phyloP scores from a whole-genome alignment of 2,797 vertebrate genomes.

The Sebastes wilsoni region DNA sequence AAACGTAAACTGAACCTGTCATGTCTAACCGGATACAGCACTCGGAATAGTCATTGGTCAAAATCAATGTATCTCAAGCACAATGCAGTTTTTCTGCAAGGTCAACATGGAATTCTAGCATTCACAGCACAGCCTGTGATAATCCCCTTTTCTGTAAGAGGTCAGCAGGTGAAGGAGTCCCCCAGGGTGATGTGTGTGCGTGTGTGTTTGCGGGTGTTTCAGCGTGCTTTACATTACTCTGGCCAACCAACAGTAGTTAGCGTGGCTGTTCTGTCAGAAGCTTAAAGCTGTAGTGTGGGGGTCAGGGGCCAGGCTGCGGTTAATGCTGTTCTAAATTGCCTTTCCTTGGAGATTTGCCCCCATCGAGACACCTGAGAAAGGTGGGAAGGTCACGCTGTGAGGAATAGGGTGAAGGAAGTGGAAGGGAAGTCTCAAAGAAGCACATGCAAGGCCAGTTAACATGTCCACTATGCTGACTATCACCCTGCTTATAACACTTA shows the following conservation, averaged over 20 bases:
- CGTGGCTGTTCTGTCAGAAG: constrained; percentile 45
- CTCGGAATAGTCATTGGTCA: background rate
- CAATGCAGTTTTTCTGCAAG: constrained; percentile 48
- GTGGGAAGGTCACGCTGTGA: constrained; percentile 53
- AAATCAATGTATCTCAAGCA: constrained; percentile 5
- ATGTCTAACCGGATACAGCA: background rate
- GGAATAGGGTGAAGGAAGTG: constrained; percentile 26
- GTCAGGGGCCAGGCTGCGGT: constrained; percentile 65
- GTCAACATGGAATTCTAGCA: constrained; percentile 49
- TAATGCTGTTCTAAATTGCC: constrained; percentile 80
- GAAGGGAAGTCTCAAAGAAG: constrained; percentile 12
- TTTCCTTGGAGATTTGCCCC: constrained; percentile 68
- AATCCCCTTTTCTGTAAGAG: constrained; percentile 60
- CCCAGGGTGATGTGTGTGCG: constrained; percentile 12
- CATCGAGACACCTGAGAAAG: constrained; percentile 60
- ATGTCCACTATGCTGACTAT: constrained; percentile 18
- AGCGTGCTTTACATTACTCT: constrained; percentile 31
- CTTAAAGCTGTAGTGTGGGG: constrained; percentile 50
- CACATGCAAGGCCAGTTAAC: constrained; percentile 24
- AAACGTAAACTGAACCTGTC: background rate
- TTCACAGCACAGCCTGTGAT: constrained; percentile 59
- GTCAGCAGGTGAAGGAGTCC: constrained; percentile 64
- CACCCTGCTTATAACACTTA: constrained; percentile 3
- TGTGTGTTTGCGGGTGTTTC: constrained; percentile 5
- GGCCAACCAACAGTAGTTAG: constrained; percentile 34